Evolutionary conservation across 2,888 invertebrate genomes (phyloP).

Genomic region (Callyntrura guangdongensis): DNA sequence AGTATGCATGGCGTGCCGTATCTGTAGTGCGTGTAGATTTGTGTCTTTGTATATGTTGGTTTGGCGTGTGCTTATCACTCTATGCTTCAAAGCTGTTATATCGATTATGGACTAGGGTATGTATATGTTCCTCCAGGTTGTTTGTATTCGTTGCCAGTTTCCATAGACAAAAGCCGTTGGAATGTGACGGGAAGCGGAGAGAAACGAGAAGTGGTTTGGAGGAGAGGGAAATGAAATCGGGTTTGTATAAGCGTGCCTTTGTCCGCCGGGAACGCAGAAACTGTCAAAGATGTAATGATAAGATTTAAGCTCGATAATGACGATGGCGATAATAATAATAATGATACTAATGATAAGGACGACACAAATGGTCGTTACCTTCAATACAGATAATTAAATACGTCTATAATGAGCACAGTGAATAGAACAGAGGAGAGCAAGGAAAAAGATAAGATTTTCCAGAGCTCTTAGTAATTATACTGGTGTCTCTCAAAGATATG

Average conservation of each 20-base stretch:
- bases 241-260: not conserved
- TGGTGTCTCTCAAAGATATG: too few species aligned
- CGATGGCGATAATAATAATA: not conserved
- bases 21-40: too few species aligned
- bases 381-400: not conserved
- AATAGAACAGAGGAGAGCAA: not conserved
- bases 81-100: too few species aligned
- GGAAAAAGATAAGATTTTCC: not conserved
- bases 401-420: too few species aligned
- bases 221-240: too few species aligned
- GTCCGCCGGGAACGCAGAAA: not conserved
- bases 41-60: not conserved
- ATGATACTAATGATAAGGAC: not conserved
- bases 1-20: too few species aligned
- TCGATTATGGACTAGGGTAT: too few species aligned
- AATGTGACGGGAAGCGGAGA: not conserved
- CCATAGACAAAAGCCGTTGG: too few species aligned
- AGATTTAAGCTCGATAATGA: too few species aligned
- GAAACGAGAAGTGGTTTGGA: not conserved
- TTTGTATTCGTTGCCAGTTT: too few species aligned
- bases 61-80: too few species aligned
- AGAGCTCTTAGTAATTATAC: not conserved
- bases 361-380: not conserved
- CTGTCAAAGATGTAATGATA: slow-evolving; percentile 5
- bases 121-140: too few species aligned